A percentile compares a stretch with the other conserved stretches of the same genome.
These are phyloP conservation scores for Rattus rattus DNA, from an alignment of 2,113 vertebrate species.

Conservation along the genomic window DNA sequence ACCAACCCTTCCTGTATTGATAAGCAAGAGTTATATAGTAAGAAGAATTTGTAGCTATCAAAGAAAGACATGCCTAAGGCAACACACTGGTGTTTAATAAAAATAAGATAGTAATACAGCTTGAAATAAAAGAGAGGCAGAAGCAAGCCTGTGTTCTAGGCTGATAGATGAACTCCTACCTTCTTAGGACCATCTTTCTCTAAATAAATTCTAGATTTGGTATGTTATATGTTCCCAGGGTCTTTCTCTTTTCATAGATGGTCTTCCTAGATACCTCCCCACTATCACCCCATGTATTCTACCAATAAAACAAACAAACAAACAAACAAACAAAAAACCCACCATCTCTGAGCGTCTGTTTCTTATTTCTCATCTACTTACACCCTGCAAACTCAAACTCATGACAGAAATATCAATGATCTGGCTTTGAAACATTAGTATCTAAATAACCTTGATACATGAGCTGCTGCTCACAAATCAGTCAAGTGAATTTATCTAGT, in stretches of 20 bases:
- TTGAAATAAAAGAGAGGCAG: conserved; percentile 15
- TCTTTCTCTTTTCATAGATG: neutral
- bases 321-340: too few relatives aligned
- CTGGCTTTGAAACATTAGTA: neutral
- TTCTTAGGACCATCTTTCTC: neutral
- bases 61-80: conserved; percentile 38
- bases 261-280: neutral
- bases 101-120: conserved; percentile 37
- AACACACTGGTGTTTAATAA: conserved; percentile 2
- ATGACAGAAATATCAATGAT: neutral
- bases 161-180: neutral
- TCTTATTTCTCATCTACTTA: neutral
- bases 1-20: conserved; percentile 68
- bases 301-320: neutral
- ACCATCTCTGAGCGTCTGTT: neutral
- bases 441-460: neutral
- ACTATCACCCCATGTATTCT: too few relatives aligned
- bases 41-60: conserved; percentile 53
- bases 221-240: neutral
- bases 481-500: neutral
- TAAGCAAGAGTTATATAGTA: conserved; percentile 39
- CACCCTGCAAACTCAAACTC: too few relatives aligned
- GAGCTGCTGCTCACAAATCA: neutral
- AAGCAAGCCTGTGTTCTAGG: neutral
- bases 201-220: too few relatives aligned